These are phyloP conservation scores for Zaprionus taronus DNA, from an alignment of 1,140 invertebrate genomes.

Conservation along the genomic window DNA sequence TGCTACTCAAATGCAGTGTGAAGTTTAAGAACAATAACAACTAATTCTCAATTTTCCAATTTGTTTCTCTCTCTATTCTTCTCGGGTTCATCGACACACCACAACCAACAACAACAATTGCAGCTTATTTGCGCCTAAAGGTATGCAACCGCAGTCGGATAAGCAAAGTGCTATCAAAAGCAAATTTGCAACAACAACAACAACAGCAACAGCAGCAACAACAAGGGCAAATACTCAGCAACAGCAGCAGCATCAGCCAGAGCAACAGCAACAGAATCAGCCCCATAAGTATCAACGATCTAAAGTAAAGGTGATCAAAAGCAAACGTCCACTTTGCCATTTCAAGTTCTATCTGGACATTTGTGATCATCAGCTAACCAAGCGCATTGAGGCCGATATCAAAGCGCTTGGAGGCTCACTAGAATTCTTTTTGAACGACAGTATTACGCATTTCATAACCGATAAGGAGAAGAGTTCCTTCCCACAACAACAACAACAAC, in stretches of 20 bases:
- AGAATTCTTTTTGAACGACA: slow-evolving; percentile 86
- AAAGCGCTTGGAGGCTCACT: slow-evolving; percentile 88
- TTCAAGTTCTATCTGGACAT: slow-evolving; percentile 90
- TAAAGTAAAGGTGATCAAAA: slow-evolving; percentile 84
- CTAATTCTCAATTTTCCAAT: slow-evolving; percentile 37
- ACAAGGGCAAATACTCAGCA: slow-evolving; percentile 41
- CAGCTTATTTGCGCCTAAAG: slow-evolving; percentile 82
- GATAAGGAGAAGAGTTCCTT: slow-evolving; percentile 80
- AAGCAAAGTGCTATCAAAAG: slow-evolving; percentile 76
- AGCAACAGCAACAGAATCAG: slow-evolving; percentile 49
- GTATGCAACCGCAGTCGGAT: slow-evolving; percentile 84
- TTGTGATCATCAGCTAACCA: slow-evolving; percentile 87
- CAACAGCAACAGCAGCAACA: slow-evolving; percentile 60
- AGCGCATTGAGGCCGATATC: slow-evolving; percentile 87
- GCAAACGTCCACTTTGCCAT: slow-evolving; percentile 86
- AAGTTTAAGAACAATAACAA: slow-evolving; percentile 33
- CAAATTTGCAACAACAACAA: slow-evolving; percentile 72
- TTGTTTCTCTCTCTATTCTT: slow-evolving; percentile 55
- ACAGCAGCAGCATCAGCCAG: slow-evolving; percentile 49
- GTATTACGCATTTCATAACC: slow-evolving; percentile 86
- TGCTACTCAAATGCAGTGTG: slow-evolving; percentile 16
- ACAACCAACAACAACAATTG: slow-evolving; percentile 17
- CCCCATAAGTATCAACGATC: slow-evolving; percentile 48
- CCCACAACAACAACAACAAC: slow-evolving; percentile 9
- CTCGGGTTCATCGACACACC: slow-evolving; percentile 31